Evolutionary conservation across 1,140 invertebrate genomes (phyloP), one percentile per base, ranked within the genome.

Genomic region (Trachelipus rathkii): DNA sequence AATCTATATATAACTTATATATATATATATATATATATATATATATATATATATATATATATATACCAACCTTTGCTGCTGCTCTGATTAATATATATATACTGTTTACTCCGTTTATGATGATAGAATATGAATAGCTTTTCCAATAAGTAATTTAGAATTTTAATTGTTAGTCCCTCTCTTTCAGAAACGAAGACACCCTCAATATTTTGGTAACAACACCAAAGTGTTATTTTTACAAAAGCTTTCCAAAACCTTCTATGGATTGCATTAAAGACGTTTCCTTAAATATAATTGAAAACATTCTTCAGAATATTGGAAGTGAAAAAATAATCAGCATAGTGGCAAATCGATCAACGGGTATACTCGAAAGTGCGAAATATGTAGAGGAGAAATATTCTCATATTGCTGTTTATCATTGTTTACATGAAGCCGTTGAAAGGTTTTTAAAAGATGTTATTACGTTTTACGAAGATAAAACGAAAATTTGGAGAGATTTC

Each of bases 391-490:
- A 60, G 19, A 60, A 60, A 19, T 60, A 60, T 8, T 13, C 50
- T 60, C 50, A 60, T 8, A 60, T 60, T 8, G 50, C 50, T 60
- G 50, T 60, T 1, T 60, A 60, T 60, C 50, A 60, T 13, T 60
- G 50, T 60, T 60, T 60, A 60, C 50, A 60, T 60, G 50, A 60
- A 60, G 50, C 50, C 8, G 50, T 60, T 19, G 50, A 60, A 15
- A 60, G 19, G 11, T 60, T 60, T 15, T 8, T 60, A 13, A 60
- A 19, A 15, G 11, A 60, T 15, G 19, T 60, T 4, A 13, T 60
- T 60, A 15, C 19, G 1, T 13, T 15, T 19, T 19, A 13, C 19
- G 50, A 60, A 60, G 19, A 60, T 60, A 60, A 15, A 19, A 60
- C 11, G 19, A 60, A 60, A 15, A 19, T 60, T 3, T 60, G 50